Conservation (phyloP, 2,797 vertebrate genomes). For the Pipistrellus kuhlii region DNA sequence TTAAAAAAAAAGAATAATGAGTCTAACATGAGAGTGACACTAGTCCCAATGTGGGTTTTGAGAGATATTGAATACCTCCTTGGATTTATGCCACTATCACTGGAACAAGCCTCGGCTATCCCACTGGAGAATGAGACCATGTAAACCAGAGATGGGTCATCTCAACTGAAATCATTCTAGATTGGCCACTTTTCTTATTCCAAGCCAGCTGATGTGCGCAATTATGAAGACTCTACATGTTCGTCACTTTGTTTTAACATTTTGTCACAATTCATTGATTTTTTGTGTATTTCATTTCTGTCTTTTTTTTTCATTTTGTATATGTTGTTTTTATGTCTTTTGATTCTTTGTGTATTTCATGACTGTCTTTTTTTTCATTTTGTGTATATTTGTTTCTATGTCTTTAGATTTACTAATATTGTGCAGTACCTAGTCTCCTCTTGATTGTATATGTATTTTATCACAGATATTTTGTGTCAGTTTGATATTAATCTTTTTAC, state of each 20-base stretch:
- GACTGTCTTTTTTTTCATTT: not conserved
- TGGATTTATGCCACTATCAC: not conserved
- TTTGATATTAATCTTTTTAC: not conserved
- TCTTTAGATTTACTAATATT: not conserved
- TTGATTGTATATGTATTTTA: not conserved
- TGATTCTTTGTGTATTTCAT: not conserved
- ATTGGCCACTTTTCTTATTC: not conserved
- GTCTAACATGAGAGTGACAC: not conserved
- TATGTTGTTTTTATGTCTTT: not conserved
- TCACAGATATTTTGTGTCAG: not conserved
- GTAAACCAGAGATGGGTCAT: not conserved
- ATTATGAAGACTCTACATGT: not conserved
- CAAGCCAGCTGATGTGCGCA: not conserved
- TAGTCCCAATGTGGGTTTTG: not conserved
- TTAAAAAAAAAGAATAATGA: not conserved
- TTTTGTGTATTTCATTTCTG: not conserved
- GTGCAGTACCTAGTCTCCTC: not conserved
- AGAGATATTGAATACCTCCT: not conserved
- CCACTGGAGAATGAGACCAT: not conserved
- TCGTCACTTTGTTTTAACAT: not conserved
- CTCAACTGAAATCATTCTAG: not conserved
- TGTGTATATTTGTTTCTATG: not conserved
- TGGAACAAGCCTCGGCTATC: not conserved
- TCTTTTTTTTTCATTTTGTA: constrained; percentile 7
- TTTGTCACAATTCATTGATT: not conserved